phyloP scores from a whole-genome alignment of 2,797 vertebrate genomes.

The Sebastes flavidus region DNA sequence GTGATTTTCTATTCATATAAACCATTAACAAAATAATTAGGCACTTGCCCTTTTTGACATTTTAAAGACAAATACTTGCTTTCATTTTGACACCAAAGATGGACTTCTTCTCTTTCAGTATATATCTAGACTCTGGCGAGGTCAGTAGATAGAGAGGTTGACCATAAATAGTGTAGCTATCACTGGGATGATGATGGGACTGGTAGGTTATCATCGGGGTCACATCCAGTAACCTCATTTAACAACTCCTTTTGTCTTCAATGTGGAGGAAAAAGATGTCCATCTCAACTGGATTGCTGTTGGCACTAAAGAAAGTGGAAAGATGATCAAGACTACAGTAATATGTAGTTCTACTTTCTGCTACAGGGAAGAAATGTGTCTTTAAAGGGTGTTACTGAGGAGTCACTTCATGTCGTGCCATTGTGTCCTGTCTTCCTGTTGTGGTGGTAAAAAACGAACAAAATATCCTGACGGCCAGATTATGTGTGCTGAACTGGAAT shows the following conservation, averaged over 20 bases:
- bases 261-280: not conserved
- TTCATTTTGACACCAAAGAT: constrained; percentile 16
- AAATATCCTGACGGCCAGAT: not conserved
- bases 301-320: not conserved
- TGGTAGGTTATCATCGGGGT: constrained; percentile 26
- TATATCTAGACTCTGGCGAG: not conserved
- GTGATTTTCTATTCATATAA: not conserved
- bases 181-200: not conserved
- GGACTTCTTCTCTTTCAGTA: not conserved
- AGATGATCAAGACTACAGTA: not conserved
- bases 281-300: not conserved
- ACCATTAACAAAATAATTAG: not conserved
- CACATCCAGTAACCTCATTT: constrained; percentile 18
- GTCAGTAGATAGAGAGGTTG: constrained; percentile 4
- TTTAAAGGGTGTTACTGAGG: constrained; percentile 7
- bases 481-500: constrained; percentile 18
- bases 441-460: constrained; percentile 21
- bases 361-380: not conserved
- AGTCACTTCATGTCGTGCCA: not conserved
- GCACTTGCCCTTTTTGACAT: not conserved
- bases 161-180: constrained; percentile 31
- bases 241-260: constrained; percentile 3
- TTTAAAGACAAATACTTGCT: not conserved
- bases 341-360: not conserved
- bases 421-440: constrained; percentile 35